Base-by-base conservation (phyloP, 2,888 invertebrate species). In the Melinaea menophilus region DNA sequence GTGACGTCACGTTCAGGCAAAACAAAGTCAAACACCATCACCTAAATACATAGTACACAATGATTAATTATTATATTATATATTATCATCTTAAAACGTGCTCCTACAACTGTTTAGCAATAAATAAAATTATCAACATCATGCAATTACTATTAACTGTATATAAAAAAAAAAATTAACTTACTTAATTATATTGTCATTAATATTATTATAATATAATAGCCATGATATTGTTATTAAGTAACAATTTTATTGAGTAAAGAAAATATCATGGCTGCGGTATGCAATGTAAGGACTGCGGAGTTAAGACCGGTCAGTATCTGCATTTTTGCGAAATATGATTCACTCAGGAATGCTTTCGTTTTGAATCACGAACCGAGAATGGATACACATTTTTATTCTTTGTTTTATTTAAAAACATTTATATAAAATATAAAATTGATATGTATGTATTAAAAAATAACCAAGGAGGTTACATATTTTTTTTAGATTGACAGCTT, bases 341-440 rank as follows among this genome's bases (percentile, higher is more conserved):
- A 87, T 67, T 86, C 86, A 87, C 62, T 71, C 65, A 64, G 75
- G 77, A 81, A 84, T 85, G 78, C 76, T 77, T 81, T 78, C 75
- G 79, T 77, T 81, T 82, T 86, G 85, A 86, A 78, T 85, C 84
- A 83, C 69, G 45, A 54, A 55, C n/a, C 64, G 35, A 60, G 61
- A 45, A 59, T 67, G 59, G 51, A 51, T 51, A 47, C 22, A 22
- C 22, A 22, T 1, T 22, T 22, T 22, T 22, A 22, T 22, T 4
- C 56, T 45, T 56, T 58, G 57, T 62, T 55, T 58, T 62, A 47
- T 58, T 58, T 41, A 9, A 1, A 3, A 9, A 41, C 7, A 41
- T 41, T 41, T 3, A 3, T 41, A 9, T 7, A 41, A 9, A 9
- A 9, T 9, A 41, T 41, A 9, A 5, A 41, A 9, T 9, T 9